Evolutionary conservation across 2,888 invertebrate genomes (phyloP), one percentile per base, ranked within the genome.

Genomic region (Torymus aiolomorphi): DNA sequence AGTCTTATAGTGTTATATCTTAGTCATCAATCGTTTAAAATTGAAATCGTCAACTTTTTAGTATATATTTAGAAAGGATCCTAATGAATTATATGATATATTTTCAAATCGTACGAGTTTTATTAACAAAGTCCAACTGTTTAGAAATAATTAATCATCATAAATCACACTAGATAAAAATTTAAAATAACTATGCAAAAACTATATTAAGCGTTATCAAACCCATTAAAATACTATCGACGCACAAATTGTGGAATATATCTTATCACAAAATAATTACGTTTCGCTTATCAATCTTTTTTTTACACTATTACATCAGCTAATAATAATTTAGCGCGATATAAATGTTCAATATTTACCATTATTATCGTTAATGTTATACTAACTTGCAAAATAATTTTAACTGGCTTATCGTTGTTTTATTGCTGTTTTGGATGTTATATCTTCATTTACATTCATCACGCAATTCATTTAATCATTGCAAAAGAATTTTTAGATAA

Each of bases 221-320:
- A 61, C 59, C 18, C 11, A 62, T 62, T 24, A 62, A 62, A 2
- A 31, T 62, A 5, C 13, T 62, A 62, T 62, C 2, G 24, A 14
- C 10, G 13, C 24, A 14, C 31, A 18, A 62, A 31, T 31, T 24
- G 31, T 14, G 14, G 31, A 62, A 62, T 62, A 18, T 62, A 62
- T 62, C 62, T 62, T 62, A 31, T 62, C 62, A 4, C 24, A 5
- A 62, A 62, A 62, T 62, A 62, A 62, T 62, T 62, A 62, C 62
- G 18, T 31, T 62, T 12, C 10, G 8, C 2, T 62, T 31, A 62
- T 62, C 62, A 14, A 24, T 1, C 18, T 31, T 24, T 62, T 62
- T 62, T 62, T 10, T 31, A 14, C 14, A 31, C 14, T 31, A 62
- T 62, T 62, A 62, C 62, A 62, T 62, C 62, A 62, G 31, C 62